Conservation (phyloP, 2,113 vertebrate species). For the Ictalurus furcatus region DNA sequence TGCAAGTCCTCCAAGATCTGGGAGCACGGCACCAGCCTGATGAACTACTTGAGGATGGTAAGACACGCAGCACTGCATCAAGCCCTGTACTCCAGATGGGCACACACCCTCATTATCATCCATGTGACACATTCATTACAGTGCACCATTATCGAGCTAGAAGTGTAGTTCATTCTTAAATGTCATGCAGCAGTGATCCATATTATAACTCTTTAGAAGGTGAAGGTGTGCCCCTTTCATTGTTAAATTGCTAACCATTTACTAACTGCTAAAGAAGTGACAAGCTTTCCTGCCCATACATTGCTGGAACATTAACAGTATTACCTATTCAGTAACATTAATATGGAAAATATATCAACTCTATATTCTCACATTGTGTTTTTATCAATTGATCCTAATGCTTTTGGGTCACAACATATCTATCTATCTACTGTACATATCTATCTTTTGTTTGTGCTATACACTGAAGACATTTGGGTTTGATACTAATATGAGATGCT, state of each 20-base stretch:
- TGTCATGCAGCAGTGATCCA: slow-evolving; percentile 16
- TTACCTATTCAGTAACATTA: not conserved
- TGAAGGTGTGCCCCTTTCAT: not conserved
- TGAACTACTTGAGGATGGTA: slow-evolving; percentile 99
- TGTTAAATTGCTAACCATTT: slow-evolving; percentile 20
- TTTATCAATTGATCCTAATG: not conserved
- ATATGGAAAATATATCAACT: not conserved
- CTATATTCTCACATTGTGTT: not conserved
- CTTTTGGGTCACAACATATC: not conserved
- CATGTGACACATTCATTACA: not conserved
- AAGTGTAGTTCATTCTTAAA: slow-evolving; percentile 10
- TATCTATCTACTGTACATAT: not conserved
- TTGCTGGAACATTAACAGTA: not conserved
- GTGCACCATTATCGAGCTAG: not conserved
- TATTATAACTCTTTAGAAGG: not conserved
- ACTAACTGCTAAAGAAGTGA: not conserved
- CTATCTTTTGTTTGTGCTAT: not conserved
- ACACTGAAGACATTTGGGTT: not conserved
- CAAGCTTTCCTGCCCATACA: slow-evolving; percentile 9
- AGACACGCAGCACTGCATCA: slow-evolving; percentile 13
- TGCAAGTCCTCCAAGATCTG: slow-evolving; percentile 98
- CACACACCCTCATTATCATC: slow-evolving; percentile 9
- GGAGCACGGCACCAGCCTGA: slow-evolving; percentile 98
- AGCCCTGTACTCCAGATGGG: not conserved
- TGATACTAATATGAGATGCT: not conserved